Conservation (phyloP, 2,888 invertebrate species). For the Glaucopsyche alexis region DNA sequence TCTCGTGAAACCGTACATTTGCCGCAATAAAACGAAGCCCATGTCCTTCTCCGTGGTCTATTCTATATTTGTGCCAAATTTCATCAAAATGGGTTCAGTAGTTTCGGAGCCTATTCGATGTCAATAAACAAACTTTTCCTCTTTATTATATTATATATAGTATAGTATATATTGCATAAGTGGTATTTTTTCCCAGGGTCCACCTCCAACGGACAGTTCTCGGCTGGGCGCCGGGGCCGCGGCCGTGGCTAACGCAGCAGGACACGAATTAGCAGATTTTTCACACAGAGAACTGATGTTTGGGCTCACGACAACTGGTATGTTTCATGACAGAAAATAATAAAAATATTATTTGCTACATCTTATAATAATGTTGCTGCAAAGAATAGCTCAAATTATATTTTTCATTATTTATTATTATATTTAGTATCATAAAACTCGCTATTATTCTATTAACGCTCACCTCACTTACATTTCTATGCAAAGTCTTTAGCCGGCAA, state of each 20-base stretch:
- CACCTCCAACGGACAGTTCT: conserved; percentile 77
- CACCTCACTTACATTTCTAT: background rate
- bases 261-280: conserved; percentile 90
- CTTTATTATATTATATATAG: no score
- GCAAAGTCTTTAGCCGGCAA: background rate
- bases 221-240: conserved; percentile 78
- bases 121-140: no score
- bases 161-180: background rate
- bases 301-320: conserved; percentile 87
- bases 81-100: no score
- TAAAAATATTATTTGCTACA: background rate
- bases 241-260: conserved; percentile 85
- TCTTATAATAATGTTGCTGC: background rate
- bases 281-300: conserved; percentile 90
- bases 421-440: background rate
- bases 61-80: no score
- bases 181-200: conserved; percentile 56
- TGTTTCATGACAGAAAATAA: background rate
- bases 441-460: background rate
- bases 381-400: no score
- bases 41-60: no score
- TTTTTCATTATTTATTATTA: no score
- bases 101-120: no score
- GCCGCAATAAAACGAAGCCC: no score
- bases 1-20: no score